phyloP scores from a whole-genome alignment of 2,113 vertebrate genomes.

The Sapajus apella region DNA sequence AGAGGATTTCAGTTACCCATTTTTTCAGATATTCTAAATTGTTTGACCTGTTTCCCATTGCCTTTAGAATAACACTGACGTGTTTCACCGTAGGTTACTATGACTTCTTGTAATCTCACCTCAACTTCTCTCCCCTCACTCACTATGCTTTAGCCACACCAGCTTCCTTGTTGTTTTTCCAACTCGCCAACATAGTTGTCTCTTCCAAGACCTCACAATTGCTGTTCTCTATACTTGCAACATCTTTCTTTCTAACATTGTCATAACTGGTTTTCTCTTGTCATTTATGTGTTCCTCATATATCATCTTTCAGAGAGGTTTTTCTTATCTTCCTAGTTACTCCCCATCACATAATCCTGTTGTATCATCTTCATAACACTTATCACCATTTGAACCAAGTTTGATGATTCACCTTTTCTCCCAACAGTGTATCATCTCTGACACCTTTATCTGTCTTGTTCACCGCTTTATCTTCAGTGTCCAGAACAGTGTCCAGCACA shows the following conservation, averaged over 20 bases:
- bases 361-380: neutral
- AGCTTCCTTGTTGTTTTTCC: neutral
- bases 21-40: constrained; percentile 5
- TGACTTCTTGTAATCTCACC: neutral
- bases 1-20: neutral
- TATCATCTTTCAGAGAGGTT: neutral
- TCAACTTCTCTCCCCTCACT: neutral
- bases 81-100: neutral
- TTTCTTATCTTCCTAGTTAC: neutral
- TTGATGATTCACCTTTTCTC: neutral
- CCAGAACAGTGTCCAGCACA: neutral
- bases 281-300: neutral
- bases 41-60: neutral
- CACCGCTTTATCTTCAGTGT: neutral
- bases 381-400: neutral
- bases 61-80: neutral
- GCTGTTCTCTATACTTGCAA: neutral
- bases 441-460: neutral
- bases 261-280: neutral
- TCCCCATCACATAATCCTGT: neutral
- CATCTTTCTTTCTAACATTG: neutral
- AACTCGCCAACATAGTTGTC: neutral
- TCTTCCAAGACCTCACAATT: neutral
- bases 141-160: neutral
- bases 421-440: neutral